phyloP scores from a whole-genome alignment of 2,888 invertebrate species.

The Agriopis aurantiaria region DNA sequence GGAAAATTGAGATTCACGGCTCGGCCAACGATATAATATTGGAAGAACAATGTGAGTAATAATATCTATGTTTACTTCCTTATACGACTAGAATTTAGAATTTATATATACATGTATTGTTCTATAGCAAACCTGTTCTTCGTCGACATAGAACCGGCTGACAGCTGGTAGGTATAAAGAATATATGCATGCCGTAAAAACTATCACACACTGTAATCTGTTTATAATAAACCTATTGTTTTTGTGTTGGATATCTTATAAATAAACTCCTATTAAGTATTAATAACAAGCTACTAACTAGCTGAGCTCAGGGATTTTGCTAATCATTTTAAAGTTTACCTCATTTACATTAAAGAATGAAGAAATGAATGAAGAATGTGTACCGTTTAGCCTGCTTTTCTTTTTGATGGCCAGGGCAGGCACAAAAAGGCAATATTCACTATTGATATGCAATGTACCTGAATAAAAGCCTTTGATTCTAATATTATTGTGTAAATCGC shows the following conservation, averaged over 20 bases:
- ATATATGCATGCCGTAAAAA: not conserved
- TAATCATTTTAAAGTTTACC: too few species aligned
- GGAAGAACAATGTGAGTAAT: slow-evolving; percentile 41
- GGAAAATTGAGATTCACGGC: slow-evolving; percentile 41
- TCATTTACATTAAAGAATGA: too few species aligned
- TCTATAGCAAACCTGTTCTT: slow-evolving; percentile 26
- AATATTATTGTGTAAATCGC: too few species aligned
- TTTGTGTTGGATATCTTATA: not conserved
- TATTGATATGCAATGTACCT: too few species aligned
- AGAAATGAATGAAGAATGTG: too few species aligned
- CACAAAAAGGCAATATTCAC: too few species aligned
- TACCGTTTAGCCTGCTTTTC: too few species aligned
- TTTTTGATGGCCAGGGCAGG: too few species aligned
- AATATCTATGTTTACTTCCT: slow-evolving; percentile 17
- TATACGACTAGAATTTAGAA: slow-evolving; percentile 4
- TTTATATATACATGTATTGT: slow-evolving; percentile 20
- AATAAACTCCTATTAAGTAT: not conserved
- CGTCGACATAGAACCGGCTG: slow-evolving; percentile 17
- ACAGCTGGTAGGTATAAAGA: slow-evolving; percentile 8
- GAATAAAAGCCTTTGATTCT: too few species aligned
- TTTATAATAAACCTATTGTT: not conserved
- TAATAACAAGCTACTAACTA: not conserved
- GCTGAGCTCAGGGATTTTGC: too few species aligned
- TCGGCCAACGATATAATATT: slow-evolving; percentile 20
- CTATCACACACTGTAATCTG: not conserved